These are phyloP conservation scores for Pyrrhosoma nymphula DNA, from an alignment of 2,888 invertebrate species.

Conservation along the genomic window DNA sequence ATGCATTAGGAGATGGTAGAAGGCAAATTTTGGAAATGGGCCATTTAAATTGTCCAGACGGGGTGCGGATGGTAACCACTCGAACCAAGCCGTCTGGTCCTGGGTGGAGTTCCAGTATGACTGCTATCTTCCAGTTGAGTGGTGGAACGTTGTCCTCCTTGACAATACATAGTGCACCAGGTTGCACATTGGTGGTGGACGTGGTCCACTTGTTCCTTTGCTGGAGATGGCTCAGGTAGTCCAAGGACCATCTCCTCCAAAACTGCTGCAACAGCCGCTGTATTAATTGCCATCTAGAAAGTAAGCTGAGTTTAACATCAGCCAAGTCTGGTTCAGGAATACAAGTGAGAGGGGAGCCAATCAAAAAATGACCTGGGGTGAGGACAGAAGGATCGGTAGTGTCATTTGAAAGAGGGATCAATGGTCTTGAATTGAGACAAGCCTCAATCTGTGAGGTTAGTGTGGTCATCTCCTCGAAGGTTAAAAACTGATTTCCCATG, in stretches of 20 bases:
- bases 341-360: slow-evolving; percentile 72
- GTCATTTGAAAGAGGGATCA: slow-evolving; percentile 73
- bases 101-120: not conserved
- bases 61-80: slow-evolving; percentile 43
- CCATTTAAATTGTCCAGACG: too few relatives aligned
- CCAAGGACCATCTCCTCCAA: slow-evolving; percentile 69
- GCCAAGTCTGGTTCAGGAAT: slow-evolving; percentile 71
- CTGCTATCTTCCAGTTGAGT: slow-evolving; percentile 62
- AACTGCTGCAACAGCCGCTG: slow-evolving; percentile 71
- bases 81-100: slow-evolving; percentile 64
- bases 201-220: slow-evolving; percentile 69
- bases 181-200: slow-evolving; percentile 1
- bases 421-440: slow-evolving; percentile 75
- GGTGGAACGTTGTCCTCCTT: slow-evolving; percentile 53
- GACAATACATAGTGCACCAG: slow-evolving; percentile 30
- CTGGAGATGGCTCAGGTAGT: slow-evolving; percentile 71
- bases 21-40: too few relatives aligned
- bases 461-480: slow-evolving; percentile 74
- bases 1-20: too few relatives aligned
- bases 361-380: slow-evolving; percentile 74
- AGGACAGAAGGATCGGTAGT: slow-evolving; percentile 73
- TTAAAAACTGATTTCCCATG: slow-evolving; percentile 72
- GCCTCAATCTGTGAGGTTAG: slow-evolving; percentile 74
- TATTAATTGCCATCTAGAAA: slow-evolving; percentile 71
- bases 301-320: slow-evolving; percentile 68